phyloP scores from a whole-genome alignment of 1,140 invertebrate genomes.

The Sitodiplosis mosellana region DNA sequence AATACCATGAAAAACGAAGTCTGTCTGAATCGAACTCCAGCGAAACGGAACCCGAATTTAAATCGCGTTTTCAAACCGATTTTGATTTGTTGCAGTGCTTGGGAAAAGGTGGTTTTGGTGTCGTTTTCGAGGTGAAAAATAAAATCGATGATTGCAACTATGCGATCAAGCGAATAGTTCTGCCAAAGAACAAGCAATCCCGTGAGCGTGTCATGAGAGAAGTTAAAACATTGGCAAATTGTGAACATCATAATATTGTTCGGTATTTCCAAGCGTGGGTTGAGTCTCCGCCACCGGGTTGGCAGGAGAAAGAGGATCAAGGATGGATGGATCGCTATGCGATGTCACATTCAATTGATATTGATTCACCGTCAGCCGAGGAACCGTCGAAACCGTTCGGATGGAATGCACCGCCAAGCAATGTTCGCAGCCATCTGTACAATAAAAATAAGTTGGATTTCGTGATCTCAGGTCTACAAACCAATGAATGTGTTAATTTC shows the following conservation, averaged over 20 bases:
- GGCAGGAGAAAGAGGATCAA: conserved; percentile 67
- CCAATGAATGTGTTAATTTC: conserved; percentile 1
- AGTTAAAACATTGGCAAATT: conserved; percentile 79
- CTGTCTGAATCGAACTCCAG: conserved; percentile 17
- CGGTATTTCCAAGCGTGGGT: conserved; percentile 89
- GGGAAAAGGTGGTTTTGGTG: conserved; percentile 89
- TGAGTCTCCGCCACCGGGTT: conserved; percentile 70
- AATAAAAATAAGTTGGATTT: not conserved
- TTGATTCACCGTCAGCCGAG: conserved; percentile 10
- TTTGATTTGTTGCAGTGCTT: conserved; percentile 71
- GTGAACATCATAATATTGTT: conserved; percentile 90
- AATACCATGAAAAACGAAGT: conserved; percentile 9
- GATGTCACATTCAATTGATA: conserved; percentile 22
- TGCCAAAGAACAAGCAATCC: conserved; percentile 63
- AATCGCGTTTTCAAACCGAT: conserved; percentile 57
- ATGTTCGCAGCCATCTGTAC: not conserved
- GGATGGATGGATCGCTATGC: conserved; percentile 31
- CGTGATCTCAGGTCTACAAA: conserved; percentile 1
- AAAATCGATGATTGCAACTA: conserved; percentile 89
- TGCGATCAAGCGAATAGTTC: conserved; percentile 83
- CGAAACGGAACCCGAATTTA: conserved; percentile 11
- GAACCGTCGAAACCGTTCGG: conserved; percentile 9
- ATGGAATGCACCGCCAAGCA: not conserved
- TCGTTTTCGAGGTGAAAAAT: conserved; percentile 90
- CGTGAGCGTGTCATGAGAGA: conserved; percentile 79